A percentile compares a stretch with the other conserved stretches of the same genome.
Conservation (phyloP, 2,113 vertebrate genomes). For the Noturus placidus region DNA sequence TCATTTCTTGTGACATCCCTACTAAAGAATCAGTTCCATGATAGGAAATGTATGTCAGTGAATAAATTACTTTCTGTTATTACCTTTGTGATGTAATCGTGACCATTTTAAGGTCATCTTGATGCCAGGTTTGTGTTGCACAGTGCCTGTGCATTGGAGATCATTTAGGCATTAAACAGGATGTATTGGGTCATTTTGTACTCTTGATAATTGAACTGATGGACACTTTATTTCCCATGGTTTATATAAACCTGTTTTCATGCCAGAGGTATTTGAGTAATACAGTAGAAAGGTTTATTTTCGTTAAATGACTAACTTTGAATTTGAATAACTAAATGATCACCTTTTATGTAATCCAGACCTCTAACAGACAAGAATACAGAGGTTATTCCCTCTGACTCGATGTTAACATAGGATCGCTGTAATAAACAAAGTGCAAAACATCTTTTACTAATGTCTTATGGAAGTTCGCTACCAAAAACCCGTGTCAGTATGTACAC, state of each 20-base stretch:
- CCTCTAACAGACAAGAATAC: neutral
- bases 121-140: constrained; percentile 8
- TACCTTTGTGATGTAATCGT: neutral
- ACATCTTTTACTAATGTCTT: neutral
- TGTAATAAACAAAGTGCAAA: neutral
- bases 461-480: neutral
- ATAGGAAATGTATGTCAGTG: neutral
- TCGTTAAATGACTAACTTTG: neutral
- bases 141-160: neutral
- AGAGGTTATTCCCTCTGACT: neutral
- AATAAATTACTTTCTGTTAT: neutral
- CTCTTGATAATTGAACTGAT: neutral
- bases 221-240: neutral
- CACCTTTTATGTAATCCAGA: neutral
- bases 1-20: no score
- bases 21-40: neutral
- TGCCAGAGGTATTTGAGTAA: neutral
- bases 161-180: neutral
- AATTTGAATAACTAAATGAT: neutral
- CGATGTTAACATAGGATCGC: neutral
- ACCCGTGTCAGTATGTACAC: neutral
- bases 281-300: neutral
- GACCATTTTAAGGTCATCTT: neutral
- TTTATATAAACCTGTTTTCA: neutral
- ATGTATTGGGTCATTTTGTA: constrained; percentile 4